These are phyloP conservation scores for Nyctalus aviator DNA, from an alignment of 2,797 vertebrate genomes.

Conservation along the genomic window DNA sequence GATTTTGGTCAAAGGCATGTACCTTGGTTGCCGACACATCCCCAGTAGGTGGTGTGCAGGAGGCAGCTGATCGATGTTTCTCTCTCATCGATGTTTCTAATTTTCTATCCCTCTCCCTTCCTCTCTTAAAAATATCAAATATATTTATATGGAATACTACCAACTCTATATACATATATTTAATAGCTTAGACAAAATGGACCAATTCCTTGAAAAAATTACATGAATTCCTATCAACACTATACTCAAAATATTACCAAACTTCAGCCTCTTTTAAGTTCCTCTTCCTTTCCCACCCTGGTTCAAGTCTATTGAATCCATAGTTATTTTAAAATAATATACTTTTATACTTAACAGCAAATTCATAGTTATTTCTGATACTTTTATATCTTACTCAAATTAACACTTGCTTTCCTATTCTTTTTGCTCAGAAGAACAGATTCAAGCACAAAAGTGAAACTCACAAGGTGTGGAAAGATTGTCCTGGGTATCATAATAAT, in stretches of 20 bases:
- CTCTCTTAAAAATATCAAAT: no score
- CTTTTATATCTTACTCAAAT: neutral
- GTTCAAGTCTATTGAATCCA: neutral
- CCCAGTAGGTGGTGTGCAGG: no score
- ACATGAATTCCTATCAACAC: neutral
- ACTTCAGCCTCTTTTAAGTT: neutral
- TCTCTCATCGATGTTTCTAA: no score
- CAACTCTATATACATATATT: neutral
- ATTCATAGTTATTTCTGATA: neutral
- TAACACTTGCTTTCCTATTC: neutral
- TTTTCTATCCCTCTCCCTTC: no score
- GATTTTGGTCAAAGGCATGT: no score
- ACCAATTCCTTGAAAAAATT: neutral
- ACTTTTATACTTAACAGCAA: constrained; percentile 27
- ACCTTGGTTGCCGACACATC: no score
- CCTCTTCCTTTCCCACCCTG: neutral
- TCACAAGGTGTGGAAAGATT: constrained; percentile 85
- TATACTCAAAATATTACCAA: neutral
- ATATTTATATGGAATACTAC: neutral
- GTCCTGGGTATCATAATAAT: constrained; percentile 78
- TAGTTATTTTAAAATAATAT: constrained; percentile 8
- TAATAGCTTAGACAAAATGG: neutral
- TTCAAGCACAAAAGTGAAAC: constrained; percentile 78
- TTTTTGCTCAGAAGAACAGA: constrained; percentile 63
- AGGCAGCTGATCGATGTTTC: no score